Percentiles rank a stretch among this genome's conserved stretches.
These are phyloP conservation scores for Drosophila paucipuncta DNA, from an alignment of 2,888 invertebrate genomes.

Conservation along the genomic window DNA sequence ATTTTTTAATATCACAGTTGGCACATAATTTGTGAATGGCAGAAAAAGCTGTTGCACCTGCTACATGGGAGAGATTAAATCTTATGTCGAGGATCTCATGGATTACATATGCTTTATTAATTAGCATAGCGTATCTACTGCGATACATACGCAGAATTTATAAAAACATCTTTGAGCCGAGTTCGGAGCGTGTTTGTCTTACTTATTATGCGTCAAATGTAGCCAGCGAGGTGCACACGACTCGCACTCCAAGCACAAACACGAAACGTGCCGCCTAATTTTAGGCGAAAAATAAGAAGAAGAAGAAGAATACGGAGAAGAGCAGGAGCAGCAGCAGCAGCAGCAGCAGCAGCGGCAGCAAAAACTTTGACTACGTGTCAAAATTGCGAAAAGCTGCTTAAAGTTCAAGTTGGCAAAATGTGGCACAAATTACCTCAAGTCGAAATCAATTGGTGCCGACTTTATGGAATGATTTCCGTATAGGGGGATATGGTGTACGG, in stretches of 20 bases:
- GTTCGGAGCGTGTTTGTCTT: constrained; percentile 31
- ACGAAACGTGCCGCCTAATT: constrained; percentile 72
- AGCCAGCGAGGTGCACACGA: constrained; percentile 44
- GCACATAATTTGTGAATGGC: background rate
- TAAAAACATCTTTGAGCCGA: constrained; percentile 11
- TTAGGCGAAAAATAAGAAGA: constrained; percentile 33
- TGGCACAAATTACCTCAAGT: constrained; percentile 42
- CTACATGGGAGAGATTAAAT: background rate
- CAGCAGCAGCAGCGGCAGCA: constrained; percentile 4
- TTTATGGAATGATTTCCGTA: constrained; percentile 6
- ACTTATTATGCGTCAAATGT: constrained; percentile 76
- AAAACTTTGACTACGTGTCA: constrained; percentile 49
- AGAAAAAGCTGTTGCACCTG: background rate
- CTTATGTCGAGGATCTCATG: background rate
- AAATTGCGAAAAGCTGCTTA: constrained; percentile 53
- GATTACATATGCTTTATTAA: constrained; percentile 26
- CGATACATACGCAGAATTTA: constrained; percentile 2
- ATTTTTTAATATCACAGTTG: background rate
- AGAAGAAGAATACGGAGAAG: background rate
- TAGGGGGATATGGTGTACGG: background rate
- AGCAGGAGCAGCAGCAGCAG: background rate
- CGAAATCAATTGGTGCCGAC: constrained; percentile 47
- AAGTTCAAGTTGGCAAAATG: constrained; percentile 53
- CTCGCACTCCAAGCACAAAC: constrained; percentile 36
- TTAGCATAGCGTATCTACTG: constrained; percentile 3